Percentiles rank a stretch among this genome's conserved stretches.
Conservation (phyloP, 2,888 invertebrate genomes). For the Coelogynopora nodosa region DNA sequence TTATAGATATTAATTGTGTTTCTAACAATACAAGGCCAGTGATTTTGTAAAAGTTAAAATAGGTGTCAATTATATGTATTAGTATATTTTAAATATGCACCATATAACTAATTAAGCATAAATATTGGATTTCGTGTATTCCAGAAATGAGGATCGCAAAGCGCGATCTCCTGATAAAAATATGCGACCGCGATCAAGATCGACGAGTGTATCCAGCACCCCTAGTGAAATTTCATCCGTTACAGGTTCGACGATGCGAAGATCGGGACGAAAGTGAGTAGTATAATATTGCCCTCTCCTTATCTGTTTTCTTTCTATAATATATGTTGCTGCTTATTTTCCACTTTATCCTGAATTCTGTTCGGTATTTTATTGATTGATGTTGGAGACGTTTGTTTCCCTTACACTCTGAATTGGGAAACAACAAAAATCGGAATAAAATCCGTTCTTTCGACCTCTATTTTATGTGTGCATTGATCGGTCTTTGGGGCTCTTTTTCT, state of each 20-base stretch:
- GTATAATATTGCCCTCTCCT: neutral
- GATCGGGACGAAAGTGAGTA: slow-evolving; percentile 12
- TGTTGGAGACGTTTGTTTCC: neutral
- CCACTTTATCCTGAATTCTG: neutral
- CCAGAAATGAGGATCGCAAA: slow-evolving; percentile 9
- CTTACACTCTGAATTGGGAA: neutral
- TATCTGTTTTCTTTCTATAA: neutral
- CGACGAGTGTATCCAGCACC: slow-evolving; percentile 10
- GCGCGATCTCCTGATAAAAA: neutral
- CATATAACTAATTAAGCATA: no score
- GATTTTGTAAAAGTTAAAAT: neutral
- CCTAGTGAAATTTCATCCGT: slow-evolving; percentile 12
- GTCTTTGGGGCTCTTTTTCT: neutral
- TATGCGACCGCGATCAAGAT: slow-evolving; percentile 11
- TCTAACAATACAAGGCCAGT: neutral
- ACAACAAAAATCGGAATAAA: neutral
- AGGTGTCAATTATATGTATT: neutral
- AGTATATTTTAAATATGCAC: neutral
- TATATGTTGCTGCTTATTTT: neutral
- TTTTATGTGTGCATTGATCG: slow-evolving; percentile 5
- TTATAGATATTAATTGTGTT: neutral
- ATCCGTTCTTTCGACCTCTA: neutral
- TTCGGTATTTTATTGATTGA: neutral
- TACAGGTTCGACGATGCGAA: slow-evolving; percentile 12
- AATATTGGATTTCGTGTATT: no score